Base-by-base conservation (phyloP, 2,797 vertebrate species). In the Acrossocheilus fasciatus region DNA sequence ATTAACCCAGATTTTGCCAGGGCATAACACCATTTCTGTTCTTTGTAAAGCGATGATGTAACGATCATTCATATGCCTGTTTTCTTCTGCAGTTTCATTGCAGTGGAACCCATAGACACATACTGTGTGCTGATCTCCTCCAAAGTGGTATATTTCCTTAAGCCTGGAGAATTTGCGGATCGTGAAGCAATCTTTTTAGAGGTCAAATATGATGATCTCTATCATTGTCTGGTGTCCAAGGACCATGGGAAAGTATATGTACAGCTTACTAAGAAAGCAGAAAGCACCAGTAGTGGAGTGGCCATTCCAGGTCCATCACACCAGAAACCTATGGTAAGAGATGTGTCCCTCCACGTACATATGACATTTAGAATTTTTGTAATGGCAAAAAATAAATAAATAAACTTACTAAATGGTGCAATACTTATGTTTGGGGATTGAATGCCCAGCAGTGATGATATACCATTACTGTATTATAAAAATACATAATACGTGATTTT, bases 101-200 rank as follows among this genome's bases (percentile, higher is more conserved):
- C 98, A 0, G 97, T 97, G 90, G 98, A 99, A 92, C 95, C 95
- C 85, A 97, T 97, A 0, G 98, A 99, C 93, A 97, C 94, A 89
- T 99, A 97, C 90, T 97, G 96, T 0, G 98, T 99, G 85, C 96
- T 99, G 89, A 99, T 99, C 93, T 99, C 98, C 86, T 99, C 98
- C 47, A 98, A 97, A 91, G 97, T 96, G 0, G 98, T 99, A 20
- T 99, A 99, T 90, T 99, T 99, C 93, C 95, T 99, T 14, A 98
- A 95, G 87, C 96, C 96, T 0, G 96, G 97, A 0, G 97, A 98
- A 15, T 96, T 92, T 0, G 93, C 95, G 0, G 98, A 99, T 87
- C 96, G 97, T 0, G 98, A 99, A 15, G 96, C 97, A 91, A 97
- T 99, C 87, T 98, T 99, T 94, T 95, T 99, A 2, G 98, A 99